Evolutionary conservation across 2,888 invertebrate genomes (phyloP).

Genomic region (Hydrotaea cyrtoneurina): DNA sequence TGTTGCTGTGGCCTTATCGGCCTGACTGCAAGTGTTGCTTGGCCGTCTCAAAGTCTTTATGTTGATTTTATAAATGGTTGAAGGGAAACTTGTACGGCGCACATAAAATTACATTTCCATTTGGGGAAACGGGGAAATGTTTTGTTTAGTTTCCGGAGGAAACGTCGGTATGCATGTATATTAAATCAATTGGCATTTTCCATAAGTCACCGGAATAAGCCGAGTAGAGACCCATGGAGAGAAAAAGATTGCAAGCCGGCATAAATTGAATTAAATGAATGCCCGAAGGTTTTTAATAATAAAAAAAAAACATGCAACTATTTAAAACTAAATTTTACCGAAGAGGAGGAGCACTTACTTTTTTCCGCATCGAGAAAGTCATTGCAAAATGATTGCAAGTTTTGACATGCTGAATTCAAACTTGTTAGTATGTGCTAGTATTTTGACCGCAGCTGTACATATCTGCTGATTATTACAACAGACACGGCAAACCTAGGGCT

Average conservation of each 20-base stretch:
- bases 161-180: neutral
- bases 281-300: neutral
- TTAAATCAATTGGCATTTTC: slow-evolving; percentile 14
- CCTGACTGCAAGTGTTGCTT: neutral
- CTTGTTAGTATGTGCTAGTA: too few species aligned
- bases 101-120: slow-evolving; percentile 47
- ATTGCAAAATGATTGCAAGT: too few species aligned
- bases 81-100: slow-evolving; percentile 60
- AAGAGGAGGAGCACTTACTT: neutral
- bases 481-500: too few species aligned
- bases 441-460: too few species aligned
- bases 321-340: neutral
- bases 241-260: neutral
- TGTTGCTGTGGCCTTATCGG: slow-evolving; percentile 27
- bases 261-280: neutral
- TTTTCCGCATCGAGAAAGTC: too few species aligned
- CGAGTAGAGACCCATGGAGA: neutral
- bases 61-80: slow-evolving; percentile 24
- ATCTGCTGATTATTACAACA: too few species aligned
- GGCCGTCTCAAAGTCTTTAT: neutral
- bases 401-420: too few species aligned
- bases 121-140: neutral
- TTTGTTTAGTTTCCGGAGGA: neutral
- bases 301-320: too few species aligned
- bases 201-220: neutral